Evolutionary conservation across 2,797 vertebrate genomes (phyloP).

Genomic region (Menidia menidia): DNA sequence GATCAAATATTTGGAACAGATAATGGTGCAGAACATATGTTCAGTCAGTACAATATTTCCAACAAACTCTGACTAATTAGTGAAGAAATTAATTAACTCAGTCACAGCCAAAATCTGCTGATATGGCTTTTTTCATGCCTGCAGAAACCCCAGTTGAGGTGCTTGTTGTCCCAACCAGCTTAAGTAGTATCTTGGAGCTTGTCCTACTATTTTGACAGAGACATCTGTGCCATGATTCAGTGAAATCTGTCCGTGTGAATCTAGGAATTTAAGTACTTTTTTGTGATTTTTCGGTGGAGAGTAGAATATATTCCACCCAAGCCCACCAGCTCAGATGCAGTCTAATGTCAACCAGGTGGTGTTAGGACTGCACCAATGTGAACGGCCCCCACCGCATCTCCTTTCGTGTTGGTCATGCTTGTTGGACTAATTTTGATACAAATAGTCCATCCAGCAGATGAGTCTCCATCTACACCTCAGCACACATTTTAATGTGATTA

Average conservation of each 20-base stretch:
- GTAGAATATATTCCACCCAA: not conserved
- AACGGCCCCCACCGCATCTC: not conserved
- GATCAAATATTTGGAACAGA: not conserved
- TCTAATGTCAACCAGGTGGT: not conserved
- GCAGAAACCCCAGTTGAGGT: no score
- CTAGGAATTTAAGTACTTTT: not conserved
- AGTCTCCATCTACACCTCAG: slow-evolving; percentile 5
- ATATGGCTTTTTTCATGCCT: not conserved
- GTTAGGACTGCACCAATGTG: slow-evolving; percentile 8
- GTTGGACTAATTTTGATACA: slow-evolving; percentile 28
- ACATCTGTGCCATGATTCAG: not conserved
- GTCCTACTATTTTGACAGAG: not conserved
- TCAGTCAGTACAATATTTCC: not conserved
- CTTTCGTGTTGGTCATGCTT: slow-evolving; percentile 30
- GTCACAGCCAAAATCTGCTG: not conserved
- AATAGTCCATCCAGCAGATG: slow-evolving; percentile 24
- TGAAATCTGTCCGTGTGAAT: no score
- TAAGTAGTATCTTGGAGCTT: not conserved
- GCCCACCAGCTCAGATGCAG: not conserved
- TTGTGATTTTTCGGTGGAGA: not conserved
- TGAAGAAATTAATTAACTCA: not conserved
- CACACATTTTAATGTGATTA: slow-evolving; percentile 30
- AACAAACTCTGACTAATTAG: not conserved
- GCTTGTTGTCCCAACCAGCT: not conserved
- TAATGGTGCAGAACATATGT: not conserved